These are phyloP conservation scores for Papio anubis DNA, from an alignment of 2,113 vertebrate species.

Conservation along the genomic window DNA sequence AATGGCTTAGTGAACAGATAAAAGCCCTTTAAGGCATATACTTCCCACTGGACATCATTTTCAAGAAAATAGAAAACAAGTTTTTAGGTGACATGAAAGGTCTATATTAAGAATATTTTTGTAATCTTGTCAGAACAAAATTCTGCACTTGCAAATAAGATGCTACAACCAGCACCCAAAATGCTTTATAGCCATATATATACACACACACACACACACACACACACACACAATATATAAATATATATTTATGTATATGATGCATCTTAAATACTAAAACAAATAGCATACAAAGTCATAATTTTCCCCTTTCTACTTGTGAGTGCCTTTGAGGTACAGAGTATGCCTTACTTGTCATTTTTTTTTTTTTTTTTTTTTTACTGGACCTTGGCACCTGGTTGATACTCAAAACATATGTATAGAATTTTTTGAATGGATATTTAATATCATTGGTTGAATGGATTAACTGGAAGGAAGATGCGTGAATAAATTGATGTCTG, in stretches of 20 bases:
- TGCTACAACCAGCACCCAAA: neutral
- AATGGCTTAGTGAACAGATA: neutral
- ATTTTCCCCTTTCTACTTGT: neutral
- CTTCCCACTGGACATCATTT: neutral
- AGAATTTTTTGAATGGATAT: neutral
- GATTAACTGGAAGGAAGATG: neutral
- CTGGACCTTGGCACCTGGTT: neutral
- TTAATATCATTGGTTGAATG: neutral
- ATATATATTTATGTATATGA: neutral
- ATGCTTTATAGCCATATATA: neutral
- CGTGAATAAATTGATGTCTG: neutral
- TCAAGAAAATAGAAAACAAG: neutral
- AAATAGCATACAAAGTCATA: neutral
- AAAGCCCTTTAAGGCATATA: neutral
- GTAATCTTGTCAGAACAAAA: neutral
- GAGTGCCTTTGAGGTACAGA: neutral
- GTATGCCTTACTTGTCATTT: neutral
- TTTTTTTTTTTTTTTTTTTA: neutral
- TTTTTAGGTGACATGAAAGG: neutral
- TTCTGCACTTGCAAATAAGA: neutral
- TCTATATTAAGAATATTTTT: neutral
- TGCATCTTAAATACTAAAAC: neutral
- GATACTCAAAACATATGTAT: neutral
- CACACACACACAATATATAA: too few relatives aligned
- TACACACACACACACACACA: too few relatives aligned